Percentiles rank a stretch among this genome's conserved stretches.
phyloP scores from a whole-genome alignment of 2,888 invertebrate species.

The Diarsia rubi region DNA sequence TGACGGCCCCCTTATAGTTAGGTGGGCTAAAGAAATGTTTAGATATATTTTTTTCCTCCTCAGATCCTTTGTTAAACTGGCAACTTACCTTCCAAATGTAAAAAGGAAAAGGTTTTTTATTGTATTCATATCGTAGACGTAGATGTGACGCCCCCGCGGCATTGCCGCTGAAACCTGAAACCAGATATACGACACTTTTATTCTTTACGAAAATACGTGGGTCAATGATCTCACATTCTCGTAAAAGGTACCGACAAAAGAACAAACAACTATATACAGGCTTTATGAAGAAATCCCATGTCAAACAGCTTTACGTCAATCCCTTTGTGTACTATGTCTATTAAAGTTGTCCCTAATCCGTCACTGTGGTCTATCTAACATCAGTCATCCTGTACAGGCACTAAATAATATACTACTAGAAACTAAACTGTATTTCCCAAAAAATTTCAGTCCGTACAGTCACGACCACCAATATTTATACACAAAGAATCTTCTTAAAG shows the following conservation, averaged over 20 bases:
- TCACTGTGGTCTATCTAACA: not conserved
- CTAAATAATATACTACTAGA: slow-evolving; percentile 16
- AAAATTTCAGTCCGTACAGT: slow-evolving; percentile 3
- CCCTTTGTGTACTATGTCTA: not conserved
- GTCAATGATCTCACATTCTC: slow-evolving; percentile 38
- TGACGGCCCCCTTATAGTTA: slow-evolving; percentile 63
- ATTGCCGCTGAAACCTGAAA: slow-evolving; percentile 58
- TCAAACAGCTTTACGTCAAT: not conserved
- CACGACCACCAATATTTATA: no score
- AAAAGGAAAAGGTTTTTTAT: slow-evolving; percentile 62
- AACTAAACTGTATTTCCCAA: slow-evolving; percentile 12
- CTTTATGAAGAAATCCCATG: not conserved
- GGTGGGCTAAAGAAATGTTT: slow-evolving; percentile 65
- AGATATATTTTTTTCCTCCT: slow-evolving; percentile 56
- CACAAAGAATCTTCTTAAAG: no score
- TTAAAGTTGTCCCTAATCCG: not conserved
- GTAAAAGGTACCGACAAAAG: slow-evolving; percentile 20
- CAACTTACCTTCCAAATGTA: slow-evolving; percentile 52
- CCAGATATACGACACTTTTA: slow-evolving; percentile 36
- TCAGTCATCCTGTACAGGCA: slow-evolving; percentile 3
- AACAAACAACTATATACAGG: slow-evolving; percentile 13
- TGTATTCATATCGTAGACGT: slow-evolving; percentile 61
- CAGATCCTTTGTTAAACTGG: slow-evolving; percentile 53
- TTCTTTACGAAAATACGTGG: slow-evolving; percentile 48
- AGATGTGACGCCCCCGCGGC: slow-evolving; percentile 55